These are phyloP conservation scores for Pandemis corylana DNA, from an alignment of 2,888 invertebrate genomes.

Conservation along the genomic window DNA sequence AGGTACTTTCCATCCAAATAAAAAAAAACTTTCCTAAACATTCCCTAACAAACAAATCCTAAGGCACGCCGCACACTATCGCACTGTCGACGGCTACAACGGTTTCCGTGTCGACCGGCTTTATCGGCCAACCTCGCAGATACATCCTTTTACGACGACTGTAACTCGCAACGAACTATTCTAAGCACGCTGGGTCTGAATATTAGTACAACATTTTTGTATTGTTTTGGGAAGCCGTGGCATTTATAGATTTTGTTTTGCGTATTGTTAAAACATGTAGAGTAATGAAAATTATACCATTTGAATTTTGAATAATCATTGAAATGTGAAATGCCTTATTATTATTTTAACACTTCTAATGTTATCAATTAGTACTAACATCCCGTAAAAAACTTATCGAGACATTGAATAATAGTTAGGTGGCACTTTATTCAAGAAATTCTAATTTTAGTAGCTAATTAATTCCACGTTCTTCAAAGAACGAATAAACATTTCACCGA, in stretches of 20 bases:
- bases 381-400: no score
- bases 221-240: background rate
- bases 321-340: no score
- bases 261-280: background rate
- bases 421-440: background rate
- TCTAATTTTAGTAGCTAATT: background rate
- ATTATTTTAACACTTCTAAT: no score
- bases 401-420: no score
- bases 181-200: conserved; percentile 47
- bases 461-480: background rate
- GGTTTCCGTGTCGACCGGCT: conserved; percentile 67
- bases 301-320: no score
- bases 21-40: background rate
- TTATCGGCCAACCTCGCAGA: conserved; percentile 69
- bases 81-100: conserved; percentile 47
- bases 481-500: conserved; percentile 9
- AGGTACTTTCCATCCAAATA: background rate
- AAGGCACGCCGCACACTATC: conserved; percentile 33
- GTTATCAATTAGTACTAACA: no score
- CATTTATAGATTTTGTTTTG: background rate
- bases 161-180: conserved; percentile 69
- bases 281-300: background rate
- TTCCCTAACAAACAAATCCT: conserved; percentile 29
- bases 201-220: conserved; percentile 1
- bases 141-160: conserved; percentile 71